These are phyloP conservation scores for Biston stratarius DNA, from an alignment of 2,888 invertebrate genomes.

Conservation along the genomic window DNA sequence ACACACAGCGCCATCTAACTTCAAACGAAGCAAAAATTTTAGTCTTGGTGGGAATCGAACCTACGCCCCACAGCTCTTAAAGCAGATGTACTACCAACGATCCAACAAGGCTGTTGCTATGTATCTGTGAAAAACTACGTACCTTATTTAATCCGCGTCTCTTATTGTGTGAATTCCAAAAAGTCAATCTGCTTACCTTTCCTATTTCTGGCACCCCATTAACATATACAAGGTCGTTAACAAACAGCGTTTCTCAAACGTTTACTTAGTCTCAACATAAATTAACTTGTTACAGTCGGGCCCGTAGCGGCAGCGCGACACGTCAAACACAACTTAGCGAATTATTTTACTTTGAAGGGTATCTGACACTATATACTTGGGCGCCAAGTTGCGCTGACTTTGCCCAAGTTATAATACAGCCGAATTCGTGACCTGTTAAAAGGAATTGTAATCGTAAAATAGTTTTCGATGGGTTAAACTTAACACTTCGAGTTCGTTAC, in stretches of 20 bases:
- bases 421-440: slow-evolving; percentile 27
- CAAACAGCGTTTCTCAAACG: slow-evolving; percentile 51
- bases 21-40: too few species aligned
- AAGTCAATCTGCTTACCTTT: background rate
- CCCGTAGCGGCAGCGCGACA: slow-evolving; percentile 42
- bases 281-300: slow-evolving; percentile 63
- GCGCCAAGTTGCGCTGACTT: slow-evolving; percentile 30
- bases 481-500: slow-evolving; percentile 36
- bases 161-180: background rate
- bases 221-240: slow-evolving; percentile 24
- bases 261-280: slow-evolving; percentile 64
- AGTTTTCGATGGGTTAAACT: slow-evolving; percentile 32
- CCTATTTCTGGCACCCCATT: slow-evolving; percentile 15
- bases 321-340: slow-evolving; percentile 56
- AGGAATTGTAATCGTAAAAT: slow-evolving; percentile 33
- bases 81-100: too few species aligned
- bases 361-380: slow-evolving; percentile 41
- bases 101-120: too few species aligned
- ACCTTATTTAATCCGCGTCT: background rate
- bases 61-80: too few species aligned
- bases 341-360: slow-evolving; percentile 47
- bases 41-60: too few species aligned
- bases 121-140: background rate
- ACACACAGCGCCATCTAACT: too few species aligned
- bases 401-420: slow-evolving; percentile 24